phyloP scores from a whole-genome alignment of 2,113 vertebrate genomes.

The Aphelocoma coerulescens region DNA sequence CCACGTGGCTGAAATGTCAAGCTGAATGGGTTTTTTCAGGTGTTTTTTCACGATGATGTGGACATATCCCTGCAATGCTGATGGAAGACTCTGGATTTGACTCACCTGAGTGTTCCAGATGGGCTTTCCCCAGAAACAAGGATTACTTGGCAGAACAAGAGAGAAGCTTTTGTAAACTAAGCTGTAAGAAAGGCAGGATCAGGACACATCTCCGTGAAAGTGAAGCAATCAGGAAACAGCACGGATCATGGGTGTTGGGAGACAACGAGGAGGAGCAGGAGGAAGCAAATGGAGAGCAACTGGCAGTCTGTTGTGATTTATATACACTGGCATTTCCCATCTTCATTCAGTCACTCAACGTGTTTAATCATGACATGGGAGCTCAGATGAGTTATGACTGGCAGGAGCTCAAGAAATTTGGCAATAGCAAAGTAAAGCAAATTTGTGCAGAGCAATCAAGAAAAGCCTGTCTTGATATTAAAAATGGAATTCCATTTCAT shows the following conservation, averaged over 20 bases:
- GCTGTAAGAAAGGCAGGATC: background rate
- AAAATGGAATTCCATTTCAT: background rate
- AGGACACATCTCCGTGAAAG: background rate
- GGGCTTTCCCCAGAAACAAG: background rate
- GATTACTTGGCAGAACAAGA: background rate
- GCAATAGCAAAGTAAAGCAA: background rate
- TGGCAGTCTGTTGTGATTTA: conserved; percentile 18
- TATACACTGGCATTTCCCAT: background rate
- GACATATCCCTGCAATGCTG: background rate
- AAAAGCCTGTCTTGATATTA: background rate
- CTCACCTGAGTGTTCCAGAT: background rate
- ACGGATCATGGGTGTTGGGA: background rate
- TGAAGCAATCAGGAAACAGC: background rate
- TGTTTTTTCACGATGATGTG: background rate
- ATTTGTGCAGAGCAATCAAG: background rate
- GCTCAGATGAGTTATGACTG: background rate
- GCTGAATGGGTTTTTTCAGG: background rate
- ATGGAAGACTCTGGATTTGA: background rate
- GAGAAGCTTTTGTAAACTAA: background rate
- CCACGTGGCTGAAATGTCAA: background rate
- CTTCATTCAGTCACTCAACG: background rate
- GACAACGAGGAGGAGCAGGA: background rate
- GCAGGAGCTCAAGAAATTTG: conserved; percentile 17
- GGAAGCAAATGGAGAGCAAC: conserved; percentile 24
- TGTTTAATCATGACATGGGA: background rate